phyloP scores from a whole-genome alignment of 2,797 vertebrate genomes.

The Sarcoramphus papa region DNA sequence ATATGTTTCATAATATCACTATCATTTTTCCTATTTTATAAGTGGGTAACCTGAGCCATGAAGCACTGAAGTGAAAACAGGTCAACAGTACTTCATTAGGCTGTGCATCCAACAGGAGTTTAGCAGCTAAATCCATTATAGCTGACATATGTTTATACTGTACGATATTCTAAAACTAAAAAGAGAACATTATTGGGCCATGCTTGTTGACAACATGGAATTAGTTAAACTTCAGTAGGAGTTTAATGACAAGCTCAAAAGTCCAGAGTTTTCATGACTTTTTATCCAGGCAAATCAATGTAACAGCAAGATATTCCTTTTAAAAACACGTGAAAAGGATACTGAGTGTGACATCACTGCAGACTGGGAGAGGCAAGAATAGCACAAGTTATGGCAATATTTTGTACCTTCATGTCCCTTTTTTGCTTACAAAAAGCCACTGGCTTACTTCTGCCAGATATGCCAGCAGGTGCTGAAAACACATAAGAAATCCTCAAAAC shows the following conservation, averaged over 20 bases:
- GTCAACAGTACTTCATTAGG: neutral
- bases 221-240: neutral
- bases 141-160: neutral
- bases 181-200: neutral
- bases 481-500: neutral
- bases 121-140: neutral
- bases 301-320: neutral
- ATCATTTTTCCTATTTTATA: neutral
- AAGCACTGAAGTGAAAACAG: neutral
- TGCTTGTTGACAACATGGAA: neutral
- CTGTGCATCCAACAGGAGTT: neutral
- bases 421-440: neutral
- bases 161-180: neutral
- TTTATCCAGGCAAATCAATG: neutral
- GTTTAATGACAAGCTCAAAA: neutral
- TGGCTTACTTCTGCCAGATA: neutral
- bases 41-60: rapidly evolving
- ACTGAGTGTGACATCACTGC: neutral
- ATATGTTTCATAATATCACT: neutral
- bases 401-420: neutral
- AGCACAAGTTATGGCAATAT: neutral
- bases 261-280: neutral
- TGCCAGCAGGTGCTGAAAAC: neutral
- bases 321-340: neutral
- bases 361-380: neutral